Conservation (phyloP, 2,888 invertebrate species). For the Napeogenes sylphis region DNA sequence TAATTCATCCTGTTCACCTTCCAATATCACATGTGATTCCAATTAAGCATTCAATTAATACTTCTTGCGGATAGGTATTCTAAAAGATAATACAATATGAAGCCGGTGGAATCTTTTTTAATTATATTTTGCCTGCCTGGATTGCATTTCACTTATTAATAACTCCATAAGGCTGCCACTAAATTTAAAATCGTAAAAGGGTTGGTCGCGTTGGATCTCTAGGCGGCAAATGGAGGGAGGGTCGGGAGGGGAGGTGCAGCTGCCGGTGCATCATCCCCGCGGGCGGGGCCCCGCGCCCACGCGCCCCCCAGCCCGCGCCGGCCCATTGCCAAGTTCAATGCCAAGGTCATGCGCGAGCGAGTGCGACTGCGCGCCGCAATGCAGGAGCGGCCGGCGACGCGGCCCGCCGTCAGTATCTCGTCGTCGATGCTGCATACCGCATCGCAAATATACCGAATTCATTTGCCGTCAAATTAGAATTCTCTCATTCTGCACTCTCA, state of each 20-base stretch:
- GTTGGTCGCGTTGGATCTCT: slow-evolving; percentile 31
- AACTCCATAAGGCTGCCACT: slow-evolving; percentile 21
- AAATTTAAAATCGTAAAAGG: slow-evolving; percentile 32
- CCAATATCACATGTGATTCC: no score
- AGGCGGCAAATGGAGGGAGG: slow-evolving; percentile 50
- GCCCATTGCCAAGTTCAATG: slow-evolving; percentile 87
- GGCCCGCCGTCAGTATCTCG: slow-evolving; percentile 68
- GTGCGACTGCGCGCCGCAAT: slow-evolving; percentile 82
- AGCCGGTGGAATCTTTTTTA: background rate
- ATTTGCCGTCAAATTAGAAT: slow-evolving; percentile 15
- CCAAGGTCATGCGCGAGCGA: slow-evolving; percentile 85
- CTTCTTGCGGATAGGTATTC: no score
- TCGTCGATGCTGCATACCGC: slow-evolving; percentile 62
- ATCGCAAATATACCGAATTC: slow-evolving; percentile 39
- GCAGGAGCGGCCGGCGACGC: slow-evolving; percentile 77
- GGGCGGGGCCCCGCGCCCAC: slow-evolving; percentile 37
- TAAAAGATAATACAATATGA: background rate
- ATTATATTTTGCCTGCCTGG: background rate
- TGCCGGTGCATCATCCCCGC: slow-evolving; percentile 63
- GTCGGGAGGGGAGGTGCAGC: slow-evolving; percentile 68
- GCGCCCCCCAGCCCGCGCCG: slow-evolving; percentile 57
- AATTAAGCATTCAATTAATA: no score
- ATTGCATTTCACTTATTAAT: slow-evolving; percentile 18
- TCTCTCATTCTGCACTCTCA: slow-evolving; percentile 1
- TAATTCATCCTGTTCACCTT: no score